Evolutionary conservation across 2,113 vertebrate genomes (phyloP), one percentile per base, ranked within the genome.

Genomic region (Thunnus maccoyii): DNA sequence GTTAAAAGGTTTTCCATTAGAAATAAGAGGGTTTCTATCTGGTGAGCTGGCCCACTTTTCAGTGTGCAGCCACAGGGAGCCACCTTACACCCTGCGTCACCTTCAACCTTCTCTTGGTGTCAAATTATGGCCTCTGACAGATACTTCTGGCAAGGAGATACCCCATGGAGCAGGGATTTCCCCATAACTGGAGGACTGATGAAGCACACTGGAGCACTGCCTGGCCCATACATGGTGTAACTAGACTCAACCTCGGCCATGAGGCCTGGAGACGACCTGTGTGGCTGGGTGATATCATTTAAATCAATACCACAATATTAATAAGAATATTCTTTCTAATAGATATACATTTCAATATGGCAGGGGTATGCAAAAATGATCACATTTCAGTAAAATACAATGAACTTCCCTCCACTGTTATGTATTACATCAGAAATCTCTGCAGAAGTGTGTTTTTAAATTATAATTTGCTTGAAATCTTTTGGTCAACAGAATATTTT

Each of bases 101-200:
- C 89, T 93, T 91, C 90, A 89, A 89, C 89, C 89, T 93, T 92
- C 81, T 85, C 75, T 41, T 17, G 82, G 93, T 93, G 91, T 93
- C 91, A 87, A 76, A 87, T 93, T 90, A 70, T 81, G 74, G 84
- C 83, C 87, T 85, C 84, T 60, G 76, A 91, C 86, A 76, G 85
- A 86, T 84, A 76, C 81, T 76, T 89, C 75, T 78, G 84, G 91
- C 89, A 91, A 91, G 78, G 85, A 90, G 88, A 92, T 71, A 91
- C 64, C 46, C 72, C 30, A 69, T 50, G 15, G 86, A 90, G 85
- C 80, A 90, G 90, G 91, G 92, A 83, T 92, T 94, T 92, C 92
- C 92, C 91, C 87, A 82, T 61, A 80, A 84, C 86, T 73, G 60
- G 73, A 85, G 75, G 84, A 70, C 80, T 71, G 83, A 66, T 81